These are phyloP conservation scores for Pachypanchax playfairii DNA, from an alignment of 2,113 vertebrate genomes.

Conservation along the genomic window DNA sequence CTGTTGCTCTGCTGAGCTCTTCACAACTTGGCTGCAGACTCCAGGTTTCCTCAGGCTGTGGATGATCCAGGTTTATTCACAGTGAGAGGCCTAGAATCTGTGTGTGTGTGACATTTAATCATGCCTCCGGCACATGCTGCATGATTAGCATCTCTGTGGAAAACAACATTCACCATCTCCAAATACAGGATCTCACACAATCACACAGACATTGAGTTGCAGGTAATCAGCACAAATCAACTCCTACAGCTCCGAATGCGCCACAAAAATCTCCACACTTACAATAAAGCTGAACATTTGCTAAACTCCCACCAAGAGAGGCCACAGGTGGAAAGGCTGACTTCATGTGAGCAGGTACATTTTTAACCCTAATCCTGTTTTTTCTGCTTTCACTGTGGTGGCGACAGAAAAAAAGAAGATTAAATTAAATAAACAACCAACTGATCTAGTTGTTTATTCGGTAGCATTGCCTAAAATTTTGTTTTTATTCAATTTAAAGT, in stretches of 20 bases:
- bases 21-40: too few species aligned
- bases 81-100: conserved; percentile 45
- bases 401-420: background rate
- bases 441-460: background rate
- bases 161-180: conserved; percentile 56
- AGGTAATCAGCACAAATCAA: conserved; percentile 48
- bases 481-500: background rate
- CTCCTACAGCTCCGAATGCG: conserved; percentile 26
- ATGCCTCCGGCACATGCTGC: conserved; percentile 52
- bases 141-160: conserved; percentile 69
- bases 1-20: conserved; percentile 52
- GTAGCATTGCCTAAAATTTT: background rate
- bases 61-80: conserved; percentile 50
- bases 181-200: conserved; percentile 55
- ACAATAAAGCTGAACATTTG: conserved; percentile 13
- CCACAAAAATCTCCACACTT: conserved; percentile 27
- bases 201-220: conserved; percentile 43
- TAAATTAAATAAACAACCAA: too few species aligned
- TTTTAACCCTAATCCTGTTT: background rate
- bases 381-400: too few species aligned
- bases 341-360: background rate
- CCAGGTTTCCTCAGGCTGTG: conserved; percentile 2
- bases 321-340: conserved; percentile 5
- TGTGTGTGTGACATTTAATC: conserved; percentile 66
- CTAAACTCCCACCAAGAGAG: background rate